Conservation (phyloP, 2,888 invertebrate genomes). For the Chydorus sphaericus region DNA sequence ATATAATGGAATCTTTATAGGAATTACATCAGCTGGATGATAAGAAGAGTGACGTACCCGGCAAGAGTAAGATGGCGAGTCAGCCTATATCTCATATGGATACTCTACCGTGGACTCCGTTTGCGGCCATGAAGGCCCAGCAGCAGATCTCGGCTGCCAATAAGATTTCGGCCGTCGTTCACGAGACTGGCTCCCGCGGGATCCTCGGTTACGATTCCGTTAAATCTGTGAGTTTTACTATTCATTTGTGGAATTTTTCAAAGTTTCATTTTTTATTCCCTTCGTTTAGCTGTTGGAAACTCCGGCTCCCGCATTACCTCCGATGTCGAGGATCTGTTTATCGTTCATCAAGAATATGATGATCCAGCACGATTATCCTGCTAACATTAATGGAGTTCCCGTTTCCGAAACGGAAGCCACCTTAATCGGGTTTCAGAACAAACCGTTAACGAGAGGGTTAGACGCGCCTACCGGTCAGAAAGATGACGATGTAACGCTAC, state of each 20-base stretch:
- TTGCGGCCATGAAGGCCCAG: conserved; percentile 33
- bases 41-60: not conserved
- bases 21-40: conserved; percentile 34
- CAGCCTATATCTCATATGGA: not conserved
- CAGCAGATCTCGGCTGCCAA: conserved; percentile 26
- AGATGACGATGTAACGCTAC: not conserved
- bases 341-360: conserved; percentile 25
- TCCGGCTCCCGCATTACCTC: conserved; percentile 31
- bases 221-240: conserved; percentile 2
- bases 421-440: no score
- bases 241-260: not conserved
- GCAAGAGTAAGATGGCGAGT: not conserved
- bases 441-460: no score
- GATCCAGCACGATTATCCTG: not conserved
- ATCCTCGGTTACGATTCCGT: conserved; percentile 8
- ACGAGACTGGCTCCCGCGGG: conserved; percentile 6
- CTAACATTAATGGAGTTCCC: not conserved
- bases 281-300: conserved; percentile 23
- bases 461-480: no score
- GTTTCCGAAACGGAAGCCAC: no score
- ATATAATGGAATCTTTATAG: conserved; percentile 22
- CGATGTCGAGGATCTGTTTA: conserved; percentile 29
- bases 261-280: not conserved
- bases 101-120: conserved; percentile 32
- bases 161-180: conserved; percentile 17